phyloP scores from a whole-genome alignment of 2,113 vertebrate genomes.

The Mormyrus iriodes region DNA sequence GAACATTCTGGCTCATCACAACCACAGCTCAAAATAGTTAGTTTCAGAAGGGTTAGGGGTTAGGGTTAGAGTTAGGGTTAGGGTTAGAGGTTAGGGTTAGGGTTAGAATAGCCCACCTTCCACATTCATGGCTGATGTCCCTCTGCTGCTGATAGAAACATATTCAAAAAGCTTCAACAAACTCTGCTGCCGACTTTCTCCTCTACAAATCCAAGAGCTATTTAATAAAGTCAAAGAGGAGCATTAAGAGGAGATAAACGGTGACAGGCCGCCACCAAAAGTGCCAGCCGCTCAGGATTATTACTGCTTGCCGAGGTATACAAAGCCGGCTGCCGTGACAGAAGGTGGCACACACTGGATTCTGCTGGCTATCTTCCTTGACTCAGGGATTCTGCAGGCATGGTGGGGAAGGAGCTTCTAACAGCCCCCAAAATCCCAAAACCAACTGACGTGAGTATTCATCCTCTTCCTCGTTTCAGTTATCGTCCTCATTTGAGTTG shows the following conservation, averaged over 20 bases:
- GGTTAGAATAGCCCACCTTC: neutral
- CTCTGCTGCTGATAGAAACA: neutral
- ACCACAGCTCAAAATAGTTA: neutral
- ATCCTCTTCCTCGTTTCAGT: neutral
- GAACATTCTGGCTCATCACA: neutral
- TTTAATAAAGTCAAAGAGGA: neutral
- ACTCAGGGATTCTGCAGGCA: neutral
- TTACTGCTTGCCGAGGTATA: neutral
- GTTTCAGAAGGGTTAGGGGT: neutral
- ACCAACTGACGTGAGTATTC: neutral
- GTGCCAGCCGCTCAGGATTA: neutral
- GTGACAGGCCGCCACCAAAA: neutral
- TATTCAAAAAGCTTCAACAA: neutral
- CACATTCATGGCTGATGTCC: neutral
- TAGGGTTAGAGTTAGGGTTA: too few relatives aligned
- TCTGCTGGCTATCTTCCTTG: neutral
- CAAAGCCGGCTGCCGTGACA: neutral
- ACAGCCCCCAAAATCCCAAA: neutral
- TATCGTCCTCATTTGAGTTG: neutral
- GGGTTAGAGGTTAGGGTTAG: too few relatives aligned
- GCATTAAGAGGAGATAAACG: neutral
- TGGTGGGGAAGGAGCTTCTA: neutral
- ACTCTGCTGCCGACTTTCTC: neutral
- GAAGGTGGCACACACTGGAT: neutral
- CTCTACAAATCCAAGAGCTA: constrained; percentile 7